These are phyloP conservation scores for Heliocidaris erythrogramma DNA, from an alignment of 35 echinoderm and acorn worm species.

Conservation along the genomic window DNA sequence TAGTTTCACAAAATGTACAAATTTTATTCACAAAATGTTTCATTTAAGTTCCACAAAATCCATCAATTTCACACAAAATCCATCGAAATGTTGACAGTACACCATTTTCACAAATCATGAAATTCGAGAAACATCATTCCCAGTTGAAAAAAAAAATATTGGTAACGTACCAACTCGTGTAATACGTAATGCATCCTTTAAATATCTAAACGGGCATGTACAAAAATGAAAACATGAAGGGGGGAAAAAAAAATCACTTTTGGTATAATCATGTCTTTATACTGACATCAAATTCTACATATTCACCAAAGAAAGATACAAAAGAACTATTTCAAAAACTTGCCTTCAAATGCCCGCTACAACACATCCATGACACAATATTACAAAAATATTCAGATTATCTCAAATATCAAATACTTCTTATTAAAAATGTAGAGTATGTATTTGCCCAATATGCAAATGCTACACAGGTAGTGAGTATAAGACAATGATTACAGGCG, in stretches of 20 bases:
- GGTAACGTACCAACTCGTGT: neutral
- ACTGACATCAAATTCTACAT: neutral
- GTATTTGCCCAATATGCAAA: neutral
- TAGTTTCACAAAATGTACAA: slow-evolving; percentile 37
- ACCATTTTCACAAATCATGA: neutral
- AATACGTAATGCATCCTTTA: neutral
- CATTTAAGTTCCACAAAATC: neutral
- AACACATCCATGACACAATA: neutral
- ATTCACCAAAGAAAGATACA: neutral
- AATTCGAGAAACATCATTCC: neutral
- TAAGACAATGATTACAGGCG: neutral
- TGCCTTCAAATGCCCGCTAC: neutral
- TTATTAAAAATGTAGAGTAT: slow-evolving; percentile 10
- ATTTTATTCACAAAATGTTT: slow-evolving; percentile 41
- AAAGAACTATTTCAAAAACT: neutral
- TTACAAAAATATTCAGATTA: neutral
- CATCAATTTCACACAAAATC: neutral
- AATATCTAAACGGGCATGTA: neutral
- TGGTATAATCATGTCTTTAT: neutral
- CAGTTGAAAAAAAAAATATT: neutral
- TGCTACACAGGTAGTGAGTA: neutral
- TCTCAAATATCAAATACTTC: neutral
- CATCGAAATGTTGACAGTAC: neutral
- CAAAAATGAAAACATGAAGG: neutral
- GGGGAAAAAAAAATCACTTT: neutral